Conservation (phyloP, 2,888 invertebrate species). For the Cephus rjabovi region DNA sequence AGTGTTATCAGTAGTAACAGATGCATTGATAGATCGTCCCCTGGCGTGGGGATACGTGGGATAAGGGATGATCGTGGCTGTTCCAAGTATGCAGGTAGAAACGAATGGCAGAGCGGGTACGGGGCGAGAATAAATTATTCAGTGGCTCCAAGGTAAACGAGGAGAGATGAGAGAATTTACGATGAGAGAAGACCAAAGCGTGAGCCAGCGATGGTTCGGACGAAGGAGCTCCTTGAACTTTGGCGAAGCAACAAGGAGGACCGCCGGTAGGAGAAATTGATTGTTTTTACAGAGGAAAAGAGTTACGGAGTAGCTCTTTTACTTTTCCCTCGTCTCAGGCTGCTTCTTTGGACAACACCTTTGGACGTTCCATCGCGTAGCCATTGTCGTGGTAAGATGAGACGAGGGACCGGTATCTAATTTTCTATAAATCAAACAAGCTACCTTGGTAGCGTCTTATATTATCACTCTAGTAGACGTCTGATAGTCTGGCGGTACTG, state of each 20-base stretch:
- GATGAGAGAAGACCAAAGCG: background rate
- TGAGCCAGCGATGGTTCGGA: background rate
- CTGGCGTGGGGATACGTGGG: background rate
- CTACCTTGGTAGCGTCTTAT: background rate
- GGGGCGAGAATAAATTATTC: slow-evolving; percentile 8
- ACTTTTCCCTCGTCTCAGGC: background rate
- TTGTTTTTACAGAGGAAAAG: background rate
- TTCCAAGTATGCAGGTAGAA: background rate
- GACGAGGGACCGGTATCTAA: slow-evolving; percentile 11
- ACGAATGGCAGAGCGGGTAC: background rate
- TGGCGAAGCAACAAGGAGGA: background rate
- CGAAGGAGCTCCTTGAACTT: background rate
- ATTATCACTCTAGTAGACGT: background rate
- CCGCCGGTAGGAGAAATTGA: background rate
- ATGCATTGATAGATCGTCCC: background rate
- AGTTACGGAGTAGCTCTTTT: background rate
- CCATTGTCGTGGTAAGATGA: background rate
- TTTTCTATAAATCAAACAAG: slow-evolving; percentile 15
- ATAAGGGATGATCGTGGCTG: background rate
- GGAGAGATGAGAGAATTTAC: background rate
- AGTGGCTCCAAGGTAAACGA: background rate
- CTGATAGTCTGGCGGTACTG: background rate
- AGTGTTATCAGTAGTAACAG: background rate
- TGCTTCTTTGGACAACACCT: background rate
- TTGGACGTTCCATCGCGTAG: background rate